phyloP scores from a whole-genome alignment of 2,113 vertebrate genomes.

The Puntigrus tetrazona region DNA sequence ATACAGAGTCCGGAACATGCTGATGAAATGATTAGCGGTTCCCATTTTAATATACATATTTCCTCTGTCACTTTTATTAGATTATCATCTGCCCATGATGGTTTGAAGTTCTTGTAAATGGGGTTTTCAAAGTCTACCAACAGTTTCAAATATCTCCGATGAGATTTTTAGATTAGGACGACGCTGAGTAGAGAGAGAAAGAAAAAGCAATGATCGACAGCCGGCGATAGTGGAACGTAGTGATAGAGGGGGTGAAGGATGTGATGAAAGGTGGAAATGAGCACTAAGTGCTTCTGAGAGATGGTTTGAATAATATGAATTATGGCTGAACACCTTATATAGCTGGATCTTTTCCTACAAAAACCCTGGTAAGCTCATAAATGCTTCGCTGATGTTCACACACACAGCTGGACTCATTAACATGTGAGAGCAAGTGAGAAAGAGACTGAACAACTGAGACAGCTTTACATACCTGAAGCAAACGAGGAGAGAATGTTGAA shows the following conservation, averaged over 20 bases:
- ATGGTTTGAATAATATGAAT: constrained; percentile 43
- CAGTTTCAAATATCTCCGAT: constrained; percentile 24
- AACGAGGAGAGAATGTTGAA: background rate
- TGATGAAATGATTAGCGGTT: constrained; percentile 19
- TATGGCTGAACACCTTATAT: constrained; percentile 35
- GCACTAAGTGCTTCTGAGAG: constrained; percentile 40
- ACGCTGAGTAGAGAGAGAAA: background rate
- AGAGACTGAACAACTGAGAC: background rate
- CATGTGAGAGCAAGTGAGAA: background rate
- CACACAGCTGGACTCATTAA: constrained; percentile 43
- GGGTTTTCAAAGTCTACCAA: constrained; percentile 14
- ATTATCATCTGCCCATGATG: constrained; percentile 13
- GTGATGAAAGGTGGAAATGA: constrained; percentile 33
- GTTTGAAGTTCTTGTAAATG: constrained; percentile 30
- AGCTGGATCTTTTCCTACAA: constrained; percentile 22
- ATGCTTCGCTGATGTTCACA: constrained; percentile 43
- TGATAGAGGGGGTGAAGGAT: background rate
- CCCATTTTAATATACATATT: background rate
- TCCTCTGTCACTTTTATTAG: background rate
- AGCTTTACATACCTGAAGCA: background rate
- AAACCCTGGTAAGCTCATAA: constrained; percentile 30
- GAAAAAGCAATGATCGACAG: background rate
- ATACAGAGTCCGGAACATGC: background rate
- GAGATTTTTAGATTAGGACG: constrained; percentile 2
- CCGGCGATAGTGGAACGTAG: background rate